phyloP scores from a whole-genome alignment of 2,797 vertebrate species.

The Hirundo rustica region DNA sequence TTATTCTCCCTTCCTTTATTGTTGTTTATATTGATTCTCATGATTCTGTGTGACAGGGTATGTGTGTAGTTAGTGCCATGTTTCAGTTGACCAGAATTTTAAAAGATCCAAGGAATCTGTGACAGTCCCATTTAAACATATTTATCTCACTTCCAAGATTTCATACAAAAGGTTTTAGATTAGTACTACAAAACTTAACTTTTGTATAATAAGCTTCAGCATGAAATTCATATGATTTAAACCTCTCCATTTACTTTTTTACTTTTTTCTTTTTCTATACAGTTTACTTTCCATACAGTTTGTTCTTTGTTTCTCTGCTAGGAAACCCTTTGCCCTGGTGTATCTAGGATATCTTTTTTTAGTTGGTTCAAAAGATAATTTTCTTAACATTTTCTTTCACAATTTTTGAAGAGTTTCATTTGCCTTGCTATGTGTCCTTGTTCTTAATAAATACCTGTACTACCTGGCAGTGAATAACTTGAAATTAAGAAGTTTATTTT shows the following conservation, averaged over 20 bases:
- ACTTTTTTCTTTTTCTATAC: background rate
- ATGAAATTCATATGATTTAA: conserved; percentile 22
- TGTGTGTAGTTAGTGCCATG: background rate
- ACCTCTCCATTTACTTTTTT: background rate
- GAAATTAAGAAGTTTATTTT: background rate
- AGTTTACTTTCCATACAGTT: background rate
- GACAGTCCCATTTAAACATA: conserved; percentile 34
- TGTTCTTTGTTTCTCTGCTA: background rate
- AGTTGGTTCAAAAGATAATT: background rate
- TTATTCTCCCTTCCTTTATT: background rate
- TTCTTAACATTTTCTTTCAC: background rate
- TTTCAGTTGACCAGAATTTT: background rate
- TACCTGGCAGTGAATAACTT: background rate
- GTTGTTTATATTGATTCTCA: background rate
- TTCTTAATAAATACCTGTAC: background rate
- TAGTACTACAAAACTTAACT: conserved; percentile 30
- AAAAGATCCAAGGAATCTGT: background rate
- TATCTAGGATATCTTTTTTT: background rate
- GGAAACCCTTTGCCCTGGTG: background rate
- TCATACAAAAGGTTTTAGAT: conserved; percentile 48
- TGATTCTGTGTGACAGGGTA: background rate
- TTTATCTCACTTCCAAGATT: conserved; percentile 43
- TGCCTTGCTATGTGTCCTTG: background rate
- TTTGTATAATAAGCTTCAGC: background rate
- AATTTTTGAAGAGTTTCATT: background rate